A percentile compares a stretch with the other conserved stretches of the same genome.
Conservation (phyloP, 2,888 invertebrate species). For the Drosophila nr. perissopoda region DNA sequence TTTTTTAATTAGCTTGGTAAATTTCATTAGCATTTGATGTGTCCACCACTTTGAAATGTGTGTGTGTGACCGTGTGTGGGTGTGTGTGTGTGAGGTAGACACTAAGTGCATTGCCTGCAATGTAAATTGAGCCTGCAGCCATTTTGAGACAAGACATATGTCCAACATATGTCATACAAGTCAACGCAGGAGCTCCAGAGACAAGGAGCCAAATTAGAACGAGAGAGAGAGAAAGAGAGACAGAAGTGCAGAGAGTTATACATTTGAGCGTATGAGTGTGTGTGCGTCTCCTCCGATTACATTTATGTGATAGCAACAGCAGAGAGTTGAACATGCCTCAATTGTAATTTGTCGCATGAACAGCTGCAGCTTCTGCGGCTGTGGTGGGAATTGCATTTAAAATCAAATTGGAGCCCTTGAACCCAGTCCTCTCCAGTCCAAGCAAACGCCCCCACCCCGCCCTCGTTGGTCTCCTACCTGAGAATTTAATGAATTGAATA, state of each 20-base stretch:
- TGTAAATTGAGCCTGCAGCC: conserved; percentile 32
- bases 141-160: conserved; percentile 43
- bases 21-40: conserved; percentile 30
- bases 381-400: conserved; percentile 33
- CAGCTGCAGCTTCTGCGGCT: conserved; percentile 45
- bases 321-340: conserved; percentile 40
- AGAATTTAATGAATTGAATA: not conserved
- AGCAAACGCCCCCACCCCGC: not conserved
- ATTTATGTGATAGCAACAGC: conserved; percentile 25
- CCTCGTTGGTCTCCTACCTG: not conserved
- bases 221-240: not conserved
- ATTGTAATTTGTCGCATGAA: conserved; percentile 59
- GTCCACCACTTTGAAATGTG: not conserved
- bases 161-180: conserved; percentile 58
- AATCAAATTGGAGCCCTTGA: conserved; percentile 6
- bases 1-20: conserved; percentile 49
- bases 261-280: conserved; percentile 5
- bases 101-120: conserved; percentile 55
- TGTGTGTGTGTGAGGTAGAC: conserved; percentile 38
- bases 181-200: not conserved
- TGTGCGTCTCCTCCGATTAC: conserved; percentile 25
- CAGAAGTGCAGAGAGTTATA: not conserved
- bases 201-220: not conserved
- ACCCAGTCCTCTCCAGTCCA: not conserved
- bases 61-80: not conserved